These are phyloP conservation scores for Anguilla megastoma DNA, from an alignment of 2,797 vertebrate species.

Conservation along the genomic window DNA sequence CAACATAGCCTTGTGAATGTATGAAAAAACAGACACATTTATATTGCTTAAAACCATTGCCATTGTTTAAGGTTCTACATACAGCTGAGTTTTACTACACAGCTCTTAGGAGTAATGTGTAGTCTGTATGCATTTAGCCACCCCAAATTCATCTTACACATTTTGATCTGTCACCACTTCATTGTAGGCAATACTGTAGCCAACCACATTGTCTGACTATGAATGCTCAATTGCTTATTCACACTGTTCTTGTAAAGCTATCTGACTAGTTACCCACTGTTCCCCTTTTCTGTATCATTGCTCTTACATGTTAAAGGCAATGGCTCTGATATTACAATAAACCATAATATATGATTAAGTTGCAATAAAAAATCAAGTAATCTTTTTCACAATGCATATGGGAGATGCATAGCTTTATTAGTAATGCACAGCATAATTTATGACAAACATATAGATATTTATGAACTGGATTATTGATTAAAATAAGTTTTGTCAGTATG, in stretches of 20 bases:
- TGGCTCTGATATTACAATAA: too few species aligned
- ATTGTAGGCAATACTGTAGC: too few species aligned
- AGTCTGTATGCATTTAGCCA: not conserved
- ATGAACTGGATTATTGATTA: not conserved
- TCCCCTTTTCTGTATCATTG: too few species aligned
- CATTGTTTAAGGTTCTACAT: not conserved
- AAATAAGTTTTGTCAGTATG: not conserved
- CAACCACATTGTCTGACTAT: not conserved
- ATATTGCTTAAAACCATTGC: not conserved
- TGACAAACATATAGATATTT: not conserved
- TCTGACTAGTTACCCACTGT: too few species aligned
- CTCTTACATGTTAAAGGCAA: too few species aligned
- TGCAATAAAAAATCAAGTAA: too few species aligned
- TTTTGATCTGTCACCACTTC: too few species aligned
- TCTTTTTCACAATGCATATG: not conserved
- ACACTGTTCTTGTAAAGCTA: not conserved
- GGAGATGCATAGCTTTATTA: not conserved
- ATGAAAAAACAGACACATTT: not conserved
- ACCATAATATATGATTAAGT: too few species aligned
- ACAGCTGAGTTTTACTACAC: not conserved
- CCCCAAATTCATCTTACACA: too few species aligned
- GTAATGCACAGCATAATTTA: not conserved
- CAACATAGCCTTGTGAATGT: slow-evolving; percentile 1
- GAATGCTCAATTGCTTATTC: not conserved
- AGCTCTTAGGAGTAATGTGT: not conserved